Percentiles rank a stretch among this genome's conserved stretches.
Evolutionary conservation across 2,797 vertebrate genomes (phyloP).

Genomic region (Channa striata): DNA sequence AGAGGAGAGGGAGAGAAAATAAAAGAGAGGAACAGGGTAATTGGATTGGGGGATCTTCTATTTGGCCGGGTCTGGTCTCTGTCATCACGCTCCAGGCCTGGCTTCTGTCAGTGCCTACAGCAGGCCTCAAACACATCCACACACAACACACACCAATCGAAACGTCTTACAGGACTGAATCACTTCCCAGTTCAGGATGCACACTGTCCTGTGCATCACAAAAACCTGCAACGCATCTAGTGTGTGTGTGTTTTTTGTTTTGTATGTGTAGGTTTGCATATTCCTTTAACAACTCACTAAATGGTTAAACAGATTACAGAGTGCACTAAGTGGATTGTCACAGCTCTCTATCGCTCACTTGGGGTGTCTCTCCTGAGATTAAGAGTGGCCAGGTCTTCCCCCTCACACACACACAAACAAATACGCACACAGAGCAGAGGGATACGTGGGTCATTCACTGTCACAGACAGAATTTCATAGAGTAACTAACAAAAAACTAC

Average conservation of each 20-base stretch:
- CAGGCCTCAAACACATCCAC: constrained; percentile 72
- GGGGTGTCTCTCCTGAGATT: constrained; percentile 93
- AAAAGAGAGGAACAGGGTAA: constrained; percentile 80
- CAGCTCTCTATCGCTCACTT: constrained; percentile 92
- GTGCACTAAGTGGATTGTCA: constrained; percentile 99
- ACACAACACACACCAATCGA: constrained; percentile 58
- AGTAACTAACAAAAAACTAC: not conserved
- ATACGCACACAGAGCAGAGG: constrained; percentile 23
- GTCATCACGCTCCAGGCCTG: constrained; percentile 86
- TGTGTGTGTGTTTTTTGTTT: constrained; percentile 31
- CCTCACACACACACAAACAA: constrained; percentile 33
- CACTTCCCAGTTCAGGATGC: constrained; percentile 48
- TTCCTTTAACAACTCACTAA: constrained; percentile 91
- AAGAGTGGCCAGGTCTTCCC: constrained; percentile 85
- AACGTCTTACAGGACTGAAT: constrained; percentile 64
- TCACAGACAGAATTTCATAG: constrained; percentile 11
- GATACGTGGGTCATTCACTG: constrained; percentile 38
- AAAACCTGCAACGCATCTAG: constrained; percentile 54
- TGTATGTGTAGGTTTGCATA: constrained; percentile 72
- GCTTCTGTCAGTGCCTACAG: constrained; percentile 77
- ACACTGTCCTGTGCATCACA: constrained; percentile 49
- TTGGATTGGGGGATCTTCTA: constrained; percentile 87
- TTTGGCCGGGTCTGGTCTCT: constrained; percentile 84
- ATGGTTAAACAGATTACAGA: constrained; percentile 99
- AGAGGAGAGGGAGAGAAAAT: constrained; percentile 36